Evolutionary conservation across 2,888 invertebrate genomes (phyloP).

Genomic region (Drosophila hamatofila): DNA sequence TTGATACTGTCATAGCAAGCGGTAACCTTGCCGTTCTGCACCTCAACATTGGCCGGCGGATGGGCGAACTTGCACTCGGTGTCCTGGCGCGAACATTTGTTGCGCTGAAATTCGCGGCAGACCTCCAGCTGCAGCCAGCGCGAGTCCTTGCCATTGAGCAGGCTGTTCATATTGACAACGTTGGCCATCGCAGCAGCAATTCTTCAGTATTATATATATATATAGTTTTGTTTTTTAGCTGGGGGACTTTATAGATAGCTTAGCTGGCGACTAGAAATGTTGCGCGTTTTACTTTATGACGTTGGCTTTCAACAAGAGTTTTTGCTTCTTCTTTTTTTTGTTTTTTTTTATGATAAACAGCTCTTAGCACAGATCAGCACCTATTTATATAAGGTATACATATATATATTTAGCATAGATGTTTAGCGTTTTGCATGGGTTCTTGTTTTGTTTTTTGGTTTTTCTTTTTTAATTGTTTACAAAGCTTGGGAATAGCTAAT

Average conservation of each 20-base stretch:
- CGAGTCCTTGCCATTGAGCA: conserved; percentile 99
- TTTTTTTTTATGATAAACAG: conserved; percentile 28
- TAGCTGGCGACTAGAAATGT: conserved; percentile 75
- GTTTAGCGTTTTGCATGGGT: conserved; percentile 61
- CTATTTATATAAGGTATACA: conserved; percentile 48
- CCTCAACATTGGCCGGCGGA: conserved; percentile 99
- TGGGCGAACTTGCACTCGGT: conserved; percentile 99
- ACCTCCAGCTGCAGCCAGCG: conserved; percentile 99
- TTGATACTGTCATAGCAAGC: conserved; percentile 99
- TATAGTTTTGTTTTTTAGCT: conserved; percentile 39
- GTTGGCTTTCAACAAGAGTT: conserved; percentile 35
- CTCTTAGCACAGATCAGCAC: conserved; percentile 61
- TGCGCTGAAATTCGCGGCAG: conserved; percentile 99
- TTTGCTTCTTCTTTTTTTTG: conserved; percentile 9
- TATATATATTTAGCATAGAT: conserved; percentile 66
- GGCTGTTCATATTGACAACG: conserved; percentile 98
- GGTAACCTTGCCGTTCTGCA: conserved; percentile 99
- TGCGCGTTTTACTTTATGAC: conserved; percentile 62
- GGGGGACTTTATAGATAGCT: conserved; percentile 58
- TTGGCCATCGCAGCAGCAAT: conserved; percentile 88
- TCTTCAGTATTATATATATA: conserved; percentile 43
- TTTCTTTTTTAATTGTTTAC: conserved; percentile 51
- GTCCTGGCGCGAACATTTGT: conserved; percentile 99
- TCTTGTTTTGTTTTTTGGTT: conserved; percentile 47
- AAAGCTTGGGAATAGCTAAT: conserved; percentile 72